A percentile compares a stretch with the other conserved stretches of the same genome.
These are phyloP conservation scores for Galleria mellonella DNA, from an alignment of 1,140 invertebrate genomes.

Conservation along the genomic window DNA sequence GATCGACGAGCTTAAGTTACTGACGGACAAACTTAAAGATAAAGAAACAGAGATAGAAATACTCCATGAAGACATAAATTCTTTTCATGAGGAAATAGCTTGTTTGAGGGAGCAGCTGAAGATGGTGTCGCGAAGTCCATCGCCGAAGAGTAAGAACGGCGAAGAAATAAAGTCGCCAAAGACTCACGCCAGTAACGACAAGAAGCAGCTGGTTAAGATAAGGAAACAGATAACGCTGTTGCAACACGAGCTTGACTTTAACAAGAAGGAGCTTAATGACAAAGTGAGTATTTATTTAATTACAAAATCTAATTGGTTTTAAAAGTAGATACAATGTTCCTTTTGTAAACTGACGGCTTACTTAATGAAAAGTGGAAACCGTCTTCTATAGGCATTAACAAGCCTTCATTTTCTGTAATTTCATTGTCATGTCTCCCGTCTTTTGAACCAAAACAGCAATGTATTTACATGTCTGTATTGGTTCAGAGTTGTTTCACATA, in stretches of 20 bases:
- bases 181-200: constrained; percentile 37
- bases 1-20: constrained; percentile 55
- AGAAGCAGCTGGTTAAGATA: constrained; percentile 57
- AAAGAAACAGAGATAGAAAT: constrained; percentile 73
- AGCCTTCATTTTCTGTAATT: no score
- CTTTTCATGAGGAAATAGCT: constrained; percentile 67
- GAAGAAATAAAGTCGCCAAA: constrained; percentile 29
- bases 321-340: no score
- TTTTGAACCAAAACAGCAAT: no score
- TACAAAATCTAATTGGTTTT: not conserved
- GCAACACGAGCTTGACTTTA: constrained; percentile 74
- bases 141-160: constrained; percentile 48
- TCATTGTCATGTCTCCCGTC: no score
- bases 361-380: no score
- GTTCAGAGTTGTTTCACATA: no score
- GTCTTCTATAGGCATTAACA: no score
- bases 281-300: constrained; percentile 38
- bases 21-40: constrained; percentile 55
- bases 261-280: constrained; percentile 67
- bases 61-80: constrained; percentile 63
- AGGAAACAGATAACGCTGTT: constrained; percentile 75
- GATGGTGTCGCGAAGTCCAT: constrained; percentile 57
- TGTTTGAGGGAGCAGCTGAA: constrained; percentile 51
- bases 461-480: no score
- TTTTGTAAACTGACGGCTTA: no score